Conservation (phyloP, 2,113 vertebrate species). For the Macaca nemestrina region DNA sequence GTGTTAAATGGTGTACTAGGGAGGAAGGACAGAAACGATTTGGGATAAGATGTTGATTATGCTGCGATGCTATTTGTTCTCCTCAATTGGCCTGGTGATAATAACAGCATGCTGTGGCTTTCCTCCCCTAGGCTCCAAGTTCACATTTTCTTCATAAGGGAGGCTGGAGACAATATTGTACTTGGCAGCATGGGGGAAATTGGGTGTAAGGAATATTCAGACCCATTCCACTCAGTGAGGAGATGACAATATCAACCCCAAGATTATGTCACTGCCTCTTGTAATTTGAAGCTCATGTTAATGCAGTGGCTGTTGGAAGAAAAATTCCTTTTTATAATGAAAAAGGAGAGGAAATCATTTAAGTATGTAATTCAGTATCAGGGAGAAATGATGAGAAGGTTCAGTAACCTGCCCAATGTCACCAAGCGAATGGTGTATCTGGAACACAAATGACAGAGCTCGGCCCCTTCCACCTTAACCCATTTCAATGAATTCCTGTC, state of each 20-base stretch:
- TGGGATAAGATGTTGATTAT: conserved; percentile 68
- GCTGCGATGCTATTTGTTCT: conserved; percentile 62
- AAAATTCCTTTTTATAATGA: conserved; percentile 26
- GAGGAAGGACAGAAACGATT: conserved; percentile 54
- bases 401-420: not conserved
- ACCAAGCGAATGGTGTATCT: not conserved
- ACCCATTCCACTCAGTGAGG: not conserved
- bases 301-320: not conserved
- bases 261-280: conserved; percentile 21
- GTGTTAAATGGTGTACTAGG: conserved; percentile 52
- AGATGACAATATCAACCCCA: not conserved
- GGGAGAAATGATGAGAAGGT: not conserved
- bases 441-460: not conserved
- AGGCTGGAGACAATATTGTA: not conserved
- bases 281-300: conserved; percentile 36
- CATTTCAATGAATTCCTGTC: not conserved
- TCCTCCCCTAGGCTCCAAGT: conserved; percentile 52
- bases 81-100: conserved; percentile 68
- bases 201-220: conserved; percentile 60
- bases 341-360: conserved; percentile 42
- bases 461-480: not conserved
- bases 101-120: conserved; percentile 52
- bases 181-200: conserved; percentile 66
- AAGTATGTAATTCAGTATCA: conserved; percentile 44
- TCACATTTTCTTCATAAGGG: conserved; percentile 60